Conservation (phyloP, 2,113 vertebrate genomes). For the Diphyllodes magnificus region DNA sequence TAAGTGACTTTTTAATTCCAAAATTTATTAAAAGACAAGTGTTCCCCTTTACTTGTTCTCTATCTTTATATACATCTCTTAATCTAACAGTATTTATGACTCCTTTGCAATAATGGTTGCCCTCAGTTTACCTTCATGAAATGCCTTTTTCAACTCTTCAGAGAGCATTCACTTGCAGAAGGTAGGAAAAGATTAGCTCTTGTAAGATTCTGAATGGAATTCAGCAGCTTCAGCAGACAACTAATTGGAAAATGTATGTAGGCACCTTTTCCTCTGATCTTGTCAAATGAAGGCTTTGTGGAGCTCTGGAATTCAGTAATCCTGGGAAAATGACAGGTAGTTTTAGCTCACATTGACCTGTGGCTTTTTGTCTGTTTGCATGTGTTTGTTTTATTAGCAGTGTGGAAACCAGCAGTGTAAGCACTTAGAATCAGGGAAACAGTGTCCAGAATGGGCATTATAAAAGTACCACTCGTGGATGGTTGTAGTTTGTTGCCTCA, state of each 20-base stretch:
- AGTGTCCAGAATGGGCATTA: background rate
- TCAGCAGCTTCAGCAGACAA: background rate
- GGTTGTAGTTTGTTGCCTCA: background rate
- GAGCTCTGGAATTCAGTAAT: background rate
- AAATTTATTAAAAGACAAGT: constrained; percentile 71
- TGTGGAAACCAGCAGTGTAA: background rate
- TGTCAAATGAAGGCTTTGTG: background rate
- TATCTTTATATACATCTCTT: constrained; percentile 32
- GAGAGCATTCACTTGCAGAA: background rate
- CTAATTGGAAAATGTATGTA: background rate
- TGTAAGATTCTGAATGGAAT: background rate
- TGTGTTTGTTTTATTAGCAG: background rate
- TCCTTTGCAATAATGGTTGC: background rate
- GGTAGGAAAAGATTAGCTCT: background rate
- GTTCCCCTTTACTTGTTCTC: constrained; percentile 59
- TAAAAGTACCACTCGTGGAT: background rate
- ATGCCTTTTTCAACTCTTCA: background rate
- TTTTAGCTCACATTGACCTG: background rate
- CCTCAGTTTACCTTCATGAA: background rate
- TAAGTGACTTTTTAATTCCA: constrained; percentile 75
- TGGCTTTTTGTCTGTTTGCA: background rate
- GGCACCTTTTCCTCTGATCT: background rate
- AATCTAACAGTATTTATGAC: background rate
- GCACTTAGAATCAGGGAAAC: background rate
- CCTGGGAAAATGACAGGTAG: background rate